Percentiles rank a stretch among this genome's conserved stretches.
These are phyloP conservation scores for Loris lydekkerianus DNA, from an alignment of 2,797 vertebrate genomes.

Conservation along the genomic window DNA sequence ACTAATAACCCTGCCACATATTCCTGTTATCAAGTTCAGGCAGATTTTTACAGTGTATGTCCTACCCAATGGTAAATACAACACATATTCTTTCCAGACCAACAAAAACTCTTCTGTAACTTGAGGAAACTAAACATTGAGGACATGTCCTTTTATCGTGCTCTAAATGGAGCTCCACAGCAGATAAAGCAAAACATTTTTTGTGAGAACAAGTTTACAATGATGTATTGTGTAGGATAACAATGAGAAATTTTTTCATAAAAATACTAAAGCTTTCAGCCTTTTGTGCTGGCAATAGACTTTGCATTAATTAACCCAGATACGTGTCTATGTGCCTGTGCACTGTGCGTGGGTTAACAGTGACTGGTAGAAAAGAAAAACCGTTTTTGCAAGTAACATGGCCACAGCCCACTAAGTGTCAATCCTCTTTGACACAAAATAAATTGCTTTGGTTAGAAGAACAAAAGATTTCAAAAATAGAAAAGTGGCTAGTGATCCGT, in stretches of 20 bases:
- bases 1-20: not conserved
- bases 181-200: not conserved
- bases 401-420: not conserved
- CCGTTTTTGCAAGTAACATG: not conserved
- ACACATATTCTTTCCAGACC: not conserved
- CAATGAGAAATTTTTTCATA: not conserved
- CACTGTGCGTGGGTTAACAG: not conserved
- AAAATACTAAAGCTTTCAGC: not conserved
- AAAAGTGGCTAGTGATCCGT: not conserved
- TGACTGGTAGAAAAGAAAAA: not conserved
- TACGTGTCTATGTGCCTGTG: not conserved
- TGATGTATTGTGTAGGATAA: not conserved
- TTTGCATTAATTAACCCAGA: not conserved
- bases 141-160: not conserved
- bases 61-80: not conserved
- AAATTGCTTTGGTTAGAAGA: not conserved
- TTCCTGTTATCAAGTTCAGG: not conserved
- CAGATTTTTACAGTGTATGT: not conserved
- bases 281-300: not conserved
- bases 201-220: not conserved
- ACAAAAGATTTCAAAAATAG: not conserved
- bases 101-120: not conserved
- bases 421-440: conserved; percentile 41
- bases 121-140: not conserved
- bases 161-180: not conserved